These are phyloP conservation scores for Hymenopus coronatus DNA, from an alignment of 2,888 invertebrate species.

Conservation along the genomic window DNA sequence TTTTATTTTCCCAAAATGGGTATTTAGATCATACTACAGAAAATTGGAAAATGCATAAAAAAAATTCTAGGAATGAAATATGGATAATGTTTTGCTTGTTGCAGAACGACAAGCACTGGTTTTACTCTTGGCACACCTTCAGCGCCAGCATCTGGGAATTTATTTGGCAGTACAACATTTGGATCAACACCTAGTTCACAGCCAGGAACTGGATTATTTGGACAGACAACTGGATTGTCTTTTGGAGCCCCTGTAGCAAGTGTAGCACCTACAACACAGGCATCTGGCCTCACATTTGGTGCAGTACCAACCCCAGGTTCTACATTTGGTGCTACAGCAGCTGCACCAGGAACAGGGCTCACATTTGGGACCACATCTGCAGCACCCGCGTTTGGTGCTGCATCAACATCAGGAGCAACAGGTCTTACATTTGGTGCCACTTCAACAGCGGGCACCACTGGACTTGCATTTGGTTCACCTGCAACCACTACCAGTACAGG, in stretches of 20 bases:
- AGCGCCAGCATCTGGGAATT: conserved; percentile 39
- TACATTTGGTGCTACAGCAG: conserved; percentile 10
- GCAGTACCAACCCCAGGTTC: neutral
- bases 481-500: conserved; percentile 20
- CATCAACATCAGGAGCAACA: conserved; percentile 32
- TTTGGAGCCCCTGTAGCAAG: conserved; percentile 22
- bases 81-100: neutral
- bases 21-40: too few species aligned
- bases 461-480: conserved; percentile 10
- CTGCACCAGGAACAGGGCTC: conserved; percentile 36
- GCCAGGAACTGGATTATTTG: neutral
- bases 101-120: conserved; percentile 35
- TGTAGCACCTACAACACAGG: neutral
- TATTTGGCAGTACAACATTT: conserved; percentile 21
- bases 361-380: conserved; percentile 7
- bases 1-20: too few species aligned
- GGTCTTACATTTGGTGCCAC: conserved; percentile 47
- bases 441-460: conserved; percentile 18
- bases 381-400: conserved; percentile 12
- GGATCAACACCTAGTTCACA: conserved; percentile 23
- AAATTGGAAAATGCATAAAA: too few species aligned
- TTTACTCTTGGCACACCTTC: conserved; percentile 39
- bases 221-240: conserved; percentile 17
- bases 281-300: neutral
- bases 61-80: too few species aligned